Base-by-base conservation (phyloP, 2,113 vertebrate genomes). In the Petrocephalus microphthalmus region DNA sequence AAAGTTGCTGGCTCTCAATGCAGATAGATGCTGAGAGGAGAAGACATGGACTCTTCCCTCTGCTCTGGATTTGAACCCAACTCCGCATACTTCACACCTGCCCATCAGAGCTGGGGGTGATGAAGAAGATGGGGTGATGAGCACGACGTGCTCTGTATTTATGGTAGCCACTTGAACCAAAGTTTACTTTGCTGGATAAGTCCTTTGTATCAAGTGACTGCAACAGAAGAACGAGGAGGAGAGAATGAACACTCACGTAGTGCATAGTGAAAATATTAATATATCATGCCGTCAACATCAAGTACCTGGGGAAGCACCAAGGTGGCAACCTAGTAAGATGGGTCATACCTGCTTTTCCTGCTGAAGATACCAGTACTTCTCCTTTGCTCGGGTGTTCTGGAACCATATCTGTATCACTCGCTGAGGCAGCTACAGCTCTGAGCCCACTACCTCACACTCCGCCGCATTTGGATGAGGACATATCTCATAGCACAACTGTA, bases 341-440 rank as follows among this genome's bases (percentile, higher is more conserved):
- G 42, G 6, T 29, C 89, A 92, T 90, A 96, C 95, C 94, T 95
- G 90, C 91, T 96, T 96, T 88, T 96, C 94, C 87, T 97, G 97
- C 89, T 97, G 96, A 53, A 97, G 94, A 88, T 95, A 95, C 94
- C 97, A 97, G 91, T 97, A 97, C 91, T 98, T 98, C 90, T 98
- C 97, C 93, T 98, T 98, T 86, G 97, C 97, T 84, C 97, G 94
- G 7, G 97, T 97, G 74, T 98, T 98, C 91, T 98, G 97, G 92
- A 98, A 98, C 97, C 97, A 98, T 90, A 98, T 97, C 91, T 98
- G 97, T 88, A 98, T 96, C 90, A 98, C 97, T 91, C 97, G 96
- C 51, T 97, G 96, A 2, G 96, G 97, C 89, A 98, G 92, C 74
- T 96, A 96, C 1, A 98, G 96, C 92, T 97, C 96, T 0, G 95